Base-by-base conservation (phyloP, 2,888 invertebrate genomes). In the Pseudococcus viburni region DNA sequence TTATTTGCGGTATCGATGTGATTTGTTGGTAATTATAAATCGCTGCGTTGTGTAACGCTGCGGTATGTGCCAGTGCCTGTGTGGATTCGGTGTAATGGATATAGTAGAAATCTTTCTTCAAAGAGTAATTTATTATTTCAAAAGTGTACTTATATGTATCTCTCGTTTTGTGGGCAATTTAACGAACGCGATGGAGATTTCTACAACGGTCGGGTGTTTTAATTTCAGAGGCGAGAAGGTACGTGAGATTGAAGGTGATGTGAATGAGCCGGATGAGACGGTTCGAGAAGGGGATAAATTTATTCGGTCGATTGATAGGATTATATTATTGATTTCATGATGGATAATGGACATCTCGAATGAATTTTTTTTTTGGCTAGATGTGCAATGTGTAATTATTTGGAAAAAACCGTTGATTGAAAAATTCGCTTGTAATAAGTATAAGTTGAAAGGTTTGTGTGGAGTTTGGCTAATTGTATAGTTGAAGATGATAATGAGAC, bases 1-100 rank as follows among this genome's bases (percentile, higher is more conserved):
- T 73, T 59, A 59, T 59, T 59, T 73, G 68, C 33, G 68, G 68
- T 73, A 33, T 73, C 68, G 68, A 73, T 73, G 68, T 73, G 68
- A 73, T 73, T 73, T 73, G 68, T 73, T 73, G 68, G 68, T 73
- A 73, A 73, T 73, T 73, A 73, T 73, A 73, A 73, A 73, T 73
- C 33, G 68, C 26, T 73, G 68, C 68, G 68, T 73, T 73, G 68
- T 73, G 68, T 33, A 73, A 73, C 68, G 68, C 68, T 73, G 68
- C 68, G 68, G 68, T 73, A 73, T 73, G 68, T 64, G 68, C 26
- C 9, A 12, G 68, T 73, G 68, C 64, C 19, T 22, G 22, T 64
- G 51, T 19, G 68, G 26, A 73, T 73, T 73, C 68, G 68, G 68
- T 33, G 26, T 59, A 59, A 33, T 73, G 68, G 12, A 73, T 73